phyloP scores from a whole-genome alignment of 2,113 vertebrate species.

The Entosphenus tridentatus region DNA sequence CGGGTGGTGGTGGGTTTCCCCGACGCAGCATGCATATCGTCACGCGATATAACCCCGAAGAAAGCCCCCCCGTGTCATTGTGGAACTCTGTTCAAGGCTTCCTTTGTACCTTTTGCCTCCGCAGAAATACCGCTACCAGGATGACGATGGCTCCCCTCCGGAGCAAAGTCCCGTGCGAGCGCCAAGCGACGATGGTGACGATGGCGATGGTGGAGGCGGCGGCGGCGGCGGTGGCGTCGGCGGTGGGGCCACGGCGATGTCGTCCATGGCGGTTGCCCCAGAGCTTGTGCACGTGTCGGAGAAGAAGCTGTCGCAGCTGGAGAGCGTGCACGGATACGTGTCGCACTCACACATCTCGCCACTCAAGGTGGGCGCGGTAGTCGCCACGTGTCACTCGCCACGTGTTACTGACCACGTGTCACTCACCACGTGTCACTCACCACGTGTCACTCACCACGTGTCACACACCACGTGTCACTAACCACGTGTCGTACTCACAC shows the following conservation, averaged over 20 bases:
- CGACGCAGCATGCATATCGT: no score
- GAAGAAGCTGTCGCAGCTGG: slow-evolving; percentile 30
- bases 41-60: no score
- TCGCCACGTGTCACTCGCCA: slow-evolving; percentile 9
- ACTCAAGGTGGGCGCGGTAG: slow-evolving; percentile 20
- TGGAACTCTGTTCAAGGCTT: no score
- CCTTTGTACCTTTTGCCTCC: background rate
- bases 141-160: slow-evolving; percentile 28
- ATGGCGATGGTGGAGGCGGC: no score
- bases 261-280: slow-evolving; percentile 14
- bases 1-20: no score
- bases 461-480: background rate
- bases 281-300: slow-evolving; percentile 26
- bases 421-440: slow-evolving; percentile 10
- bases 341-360: slow-evolving; percentile 28
- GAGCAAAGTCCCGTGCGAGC: slow-evolving; percentile 28
- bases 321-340: slow-evolving; percentile 34
- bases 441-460: background rate
- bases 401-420: background rate
- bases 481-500: no score
- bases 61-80: no score
- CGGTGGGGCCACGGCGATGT: no score
- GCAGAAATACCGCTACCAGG: slow-evolving; percentile 39
- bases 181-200: slow-evolving; percentile 16
- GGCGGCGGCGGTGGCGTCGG: no score